Base-by-base conservation (phyloP, 2,888 invertebrate genomes). In the Deilephila elpenor region DNA sequence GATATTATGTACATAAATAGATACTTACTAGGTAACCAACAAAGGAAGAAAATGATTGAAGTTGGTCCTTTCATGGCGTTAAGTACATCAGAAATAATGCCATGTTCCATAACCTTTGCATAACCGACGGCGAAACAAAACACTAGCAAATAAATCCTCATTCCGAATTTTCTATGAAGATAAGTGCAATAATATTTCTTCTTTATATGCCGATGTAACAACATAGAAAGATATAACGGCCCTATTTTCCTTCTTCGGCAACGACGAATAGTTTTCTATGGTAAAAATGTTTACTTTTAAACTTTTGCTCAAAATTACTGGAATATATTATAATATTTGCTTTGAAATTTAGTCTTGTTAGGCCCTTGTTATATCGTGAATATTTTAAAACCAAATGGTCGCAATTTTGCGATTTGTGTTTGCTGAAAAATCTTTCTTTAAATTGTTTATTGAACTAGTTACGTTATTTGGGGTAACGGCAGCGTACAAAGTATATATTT, bases 21-120 rank as follows among this genome's bases (percentile, higher is more conserved):
- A 19, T 20, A 67, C 90, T 90, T 86, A 92, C 93, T 78, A 56
- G 81, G 78, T 59, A 84, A 61, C 87, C 90, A 91, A 76, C 93
- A 92, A 74, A 90, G 79, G 76, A 84, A 85, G 53, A 88, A 88
- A 71, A 89, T 83, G 34, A 92, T 79, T 70, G 85, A 82, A 51
- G 88, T 83, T 20, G 91, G 89, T 80, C 83, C 87, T 71, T 84
- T 82, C 78, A 83, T 83, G n/a, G 17, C 20, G 5, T 56, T 20
- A 32, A 71, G 84, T n/a, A 91, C 77, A 78, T 90, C 90, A 61
- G 83, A 79, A 59, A 92, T 80, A 80, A 90, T 84, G 17, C 74
- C 17, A 44, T 17, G 7, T 59, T 71, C 67, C 29, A 76, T 70
- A 83, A 78, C 7, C 71, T 85, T 75, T 59, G 84, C 86, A 78